A percentile compares a stretch with the other conserved stretches of the same genome.
Evolutionary conservation across 2,797 vertebrate genomes (phyloP).

Genomic region (Eulemur coronatus): DNA sequence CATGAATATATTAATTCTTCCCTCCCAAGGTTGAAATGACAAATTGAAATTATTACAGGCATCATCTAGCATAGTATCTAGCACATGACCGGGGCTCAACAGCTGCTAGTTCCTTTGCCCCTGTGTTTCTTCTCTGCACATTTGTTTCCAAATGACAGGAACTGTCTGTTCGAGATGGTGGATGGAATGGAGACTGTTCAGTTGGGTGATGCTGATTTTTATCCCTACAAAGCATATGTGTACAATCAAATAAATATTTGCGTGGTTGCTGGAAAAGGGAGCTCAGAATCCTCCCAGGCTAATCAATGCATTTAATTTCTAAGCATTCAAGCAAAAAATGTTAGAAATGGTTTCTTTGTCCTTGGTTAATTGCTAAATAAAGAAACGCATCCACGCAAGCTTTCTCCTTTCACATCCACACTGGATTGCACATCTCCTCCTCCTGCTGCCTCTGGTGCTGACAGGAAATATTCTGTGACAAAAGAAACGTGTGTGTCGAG

Average conservation of each 20-base stretch:
- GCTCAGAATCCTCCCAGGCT: not conserved
- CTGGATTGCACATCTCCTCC: not conserved
- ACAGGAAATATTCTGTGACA: not conserved
- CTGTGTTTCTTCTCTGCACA: not conserved
- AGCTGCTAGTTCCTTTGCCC: too few species aligned
- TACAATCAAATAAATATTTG: not conserved
- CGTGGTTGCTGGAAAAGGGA: not conserved
- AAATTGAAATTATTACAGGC: not conserved
- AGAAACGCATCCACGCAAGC: not conserved
- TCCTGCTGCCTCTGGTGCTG: not conserved
- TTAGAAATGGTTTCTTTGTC: not conserved
- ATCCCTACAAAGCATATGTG: not conserved
- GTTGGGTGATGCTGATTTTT: not conserved
- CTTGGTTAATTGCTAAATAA: constrained; percentile 19
- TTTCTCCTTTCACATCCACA: not conserved
- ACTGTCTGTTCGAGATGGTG: not conserved
- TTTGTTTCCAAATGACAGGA: not conserved
- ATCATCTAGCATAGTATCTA: not conserved
- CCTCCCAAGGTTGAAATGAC: not conserved
- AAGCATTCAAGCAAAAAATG: not conserved
- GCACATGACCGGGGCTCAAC: not conserved
- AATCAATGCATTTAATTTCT: constrained; percentile 41
- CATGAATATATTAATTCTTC: not conserved
- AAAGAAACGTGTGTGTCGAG: not conserved
- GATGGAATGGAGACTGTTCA: not conserved